Percentiles rank a stretch among this genome's conserved stretches.
Conservation (phyloP, 2,113 vertebrate genomes). For the Chionis minor region DNA sequence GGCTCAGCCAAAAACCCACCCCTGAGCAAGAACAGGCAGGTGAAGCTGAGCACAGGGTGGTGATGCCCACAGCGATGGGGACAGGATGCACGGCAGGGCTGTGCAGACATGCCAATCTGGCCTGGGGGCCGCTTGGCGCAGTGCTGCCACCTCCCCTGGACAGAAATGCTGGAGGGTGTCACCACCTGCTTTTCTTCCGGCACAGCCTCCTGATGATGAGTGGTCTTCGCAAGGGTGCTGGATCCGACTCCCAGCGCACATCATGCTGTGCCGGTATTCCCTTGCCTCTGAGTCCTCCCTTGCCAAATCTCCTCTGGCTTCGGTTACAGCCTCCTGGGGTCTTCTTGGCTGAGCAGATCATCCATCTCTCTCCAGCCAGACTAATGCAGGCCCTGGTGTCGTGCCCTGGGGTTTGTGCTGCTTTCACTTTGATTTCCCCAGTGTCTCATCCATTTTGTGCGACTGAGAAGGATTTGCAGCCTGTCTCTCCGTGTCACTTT, state of each 20-base stretch:
- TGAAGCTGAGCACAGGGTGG: neutral
- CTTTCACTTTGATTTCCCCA: neutral
- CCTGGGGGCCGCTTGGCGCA: neutral
- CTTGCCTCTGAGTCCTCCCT: neutral
- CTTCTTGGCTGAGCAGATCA: neutral
- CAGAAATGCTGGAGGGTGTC: neutral
- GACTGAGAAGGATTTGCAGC: neutral
- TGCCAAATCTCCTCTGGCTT: neutral
- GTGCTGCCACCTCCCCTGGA: neutral
- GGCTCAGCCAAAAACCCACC: neutral
- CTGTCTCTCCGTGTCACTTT: neutral
- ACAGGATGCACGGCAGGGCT: neutral
- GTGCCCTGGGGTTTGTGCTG: neutral
- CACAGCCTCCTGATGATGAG: neutral
- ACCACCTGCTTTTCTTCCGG: neutral
- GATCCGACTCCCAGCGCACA: neutral
- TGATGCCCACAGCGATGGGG: neutral
- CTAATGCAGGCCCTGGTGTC: neutral
- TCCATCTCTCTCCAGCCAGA: neutral
- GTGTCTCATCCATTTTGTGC: neutral
- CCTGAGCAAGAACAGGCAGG: neutral
- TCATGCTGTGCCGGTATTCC: neutral
- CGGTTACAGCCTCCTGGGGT: neutral
- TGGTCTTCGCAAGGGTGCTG: fast-evolving
- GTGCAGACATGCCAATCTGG: neutral